These are phyloP conservation scores for Neogobius melanostomus DNA, from an alignment of 2,113 vertebrate species.

Conservation along the genomic window DNA sequence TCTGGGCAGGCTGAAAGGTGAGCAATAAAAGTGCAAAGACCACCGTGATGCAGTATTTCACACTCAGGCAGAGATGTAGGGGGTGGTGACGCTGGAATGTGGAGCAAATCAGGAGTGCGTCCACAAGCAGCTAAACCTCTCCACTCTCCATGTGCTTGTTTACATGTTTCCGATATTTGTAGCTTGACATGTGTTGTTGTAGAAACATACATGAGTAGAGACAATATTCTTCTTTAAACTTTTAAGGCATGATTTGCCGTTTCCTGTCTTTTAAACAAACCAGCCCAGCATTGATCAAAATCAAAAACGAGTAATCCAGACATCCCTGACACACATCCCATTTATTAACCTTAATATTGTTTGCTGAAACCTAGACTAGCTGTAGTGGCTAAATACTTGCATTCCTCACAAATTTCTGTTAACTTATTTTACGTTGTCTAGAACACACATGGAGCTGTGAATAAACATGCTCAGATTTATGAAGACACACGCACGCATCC, in stretches of 20 bases:
- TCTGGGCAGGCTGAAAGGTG: conserved; percentile 49
- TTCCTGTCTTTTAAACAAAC: background rate
- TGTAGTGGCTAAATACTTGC: conserved; percentile 31
- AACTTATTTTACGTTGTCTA: conserved; percentile 61
- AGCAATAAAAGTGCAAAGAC: conserved; percentile 65
- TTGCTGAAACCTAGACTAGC: background rate
- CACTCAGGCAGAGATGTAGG: conserved; percentile 59
- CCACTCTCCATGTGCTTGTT: conserved; percentile 47
- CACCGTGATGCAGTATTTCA: conserved; percentile 70
- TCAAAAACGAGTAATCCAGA: background rate
- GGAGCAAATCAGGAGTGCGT: conserved; percentile 53
- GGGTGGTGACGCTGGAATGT: conserved; percentile 58
- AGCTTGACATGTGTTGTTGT: conserved; percentile 19
- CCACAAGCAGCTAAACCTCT: conserved; percentile 8
- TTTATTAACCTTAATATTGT: background rate
- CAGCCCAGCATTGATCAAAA: conserved; percentile 11
- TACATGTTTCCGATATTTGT: conserved; percentile 40
- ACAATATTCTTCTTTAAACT: no score
- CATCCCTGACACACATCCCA: background rate
- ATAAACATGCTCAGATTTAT: conserved; percentile 65
- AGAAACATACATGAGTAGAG: background rate
- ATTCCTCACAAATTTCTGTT: conserved; percentile 48
- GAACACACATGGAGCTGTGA: conserved; percentile 62
- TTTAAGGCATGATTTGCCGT: no score
- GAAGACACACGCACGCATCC: conserved; percentile 25